A percentile compares a stretch with the other conserved stretches of the same genome.
Evolutionary conservation across 2,888 invertebrate species (phyloP).

Genomic region (Philonicus albiceps): DNA sequence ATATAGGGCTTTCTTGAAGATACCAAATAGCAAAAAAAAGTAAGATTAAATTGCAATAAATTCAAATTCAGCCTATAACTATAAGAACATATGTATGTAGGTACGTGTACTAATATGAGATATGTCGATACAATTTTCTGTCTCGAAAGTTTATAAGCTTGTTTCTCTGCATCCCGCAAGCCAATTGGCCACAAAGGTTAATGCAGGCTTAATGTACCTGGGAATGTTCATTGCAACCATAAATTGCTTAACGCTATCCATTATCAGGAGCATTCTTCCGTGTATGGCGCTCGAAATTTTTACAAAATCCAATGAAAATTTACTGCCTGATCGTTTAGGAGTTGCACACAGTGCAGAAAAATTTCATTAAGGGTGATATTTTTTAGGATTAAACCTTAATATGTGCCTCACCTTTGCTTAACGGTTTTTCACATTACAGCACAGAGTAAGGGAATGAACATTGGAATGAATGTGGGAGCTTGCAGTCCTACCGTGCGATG

Average conservation of each 20-base stretch:
- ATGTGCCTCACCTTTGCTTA: slow-evolving; percentile 2
- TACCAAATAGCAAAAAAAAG: no score
- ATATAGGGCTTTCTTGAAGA: no score
- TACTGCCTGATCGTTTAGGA: slow-evolving; percentile 22
- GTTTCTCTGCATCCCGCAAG: background rate
- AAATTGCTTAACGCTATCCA: slow-evolving; percentile 17
- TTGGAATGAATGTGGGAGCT: background rate
- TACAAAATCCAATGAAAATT: slow-evolving; percentile 12
- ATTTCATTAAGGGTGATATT: slow-evolving; percentile 27
- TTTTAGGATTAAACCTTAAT: slow-evolving; percentile 24
- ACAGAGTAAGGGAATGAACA: background rate
- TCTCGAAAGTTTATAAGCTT: background rate
- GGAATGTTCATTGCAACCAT: background rate
- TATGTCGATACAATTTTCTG: background rate
- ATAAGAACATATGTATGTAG: background rate
- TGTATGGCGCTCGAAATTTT: background rate
- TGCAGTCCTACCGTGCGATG: background rate
- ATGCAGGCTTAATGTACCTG: slow-evolving; percentile 10
- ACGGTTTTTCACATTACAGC: background rate
- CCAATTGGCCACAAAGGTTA: background rate
- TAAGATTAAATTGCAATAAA: background rate
- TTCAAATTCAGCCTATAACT: background rate
- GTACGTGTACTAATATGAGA: no score
- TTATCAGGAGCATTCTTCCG: slow-evolving; percentile 3
- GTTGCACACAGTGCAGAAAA: slow-evolving; percentile 26